A percentile compares a stretch with the other conserved stretches of the same genome.
Evolutionary conservation across 2,113 vertebrate genomes (phyloP).

Genomic region (Ceuthmochares aereus): DNA sequence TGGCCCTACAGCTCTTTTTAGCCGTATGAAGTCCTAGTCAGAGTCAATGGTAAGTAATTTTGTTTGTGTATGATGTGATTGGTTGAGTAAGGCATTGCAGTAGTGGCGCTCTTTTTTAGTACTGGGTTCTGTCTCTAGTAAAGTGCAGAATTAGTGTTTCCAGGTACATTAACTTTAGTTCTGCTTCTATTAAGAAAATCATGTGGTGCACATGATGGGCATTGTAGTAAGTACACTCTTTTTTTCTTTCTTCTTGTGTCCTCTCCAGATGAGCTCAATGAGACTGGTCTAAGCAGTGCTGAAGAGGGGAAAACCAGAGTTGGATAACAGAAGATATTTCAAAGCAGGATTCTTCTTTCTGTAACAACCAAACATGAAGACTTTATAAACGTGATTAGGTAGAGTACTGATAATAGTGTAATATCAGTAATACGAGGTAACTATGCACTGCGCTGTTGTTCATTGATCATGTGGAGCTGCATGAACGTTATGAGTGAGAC

Average conservation of each 20-base stretch:
- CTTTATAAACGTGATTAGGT: neutral
- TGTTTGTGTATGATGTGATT: neutral
- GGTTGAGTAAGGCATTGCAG: neutral
- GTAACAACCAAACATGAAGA: neutral
- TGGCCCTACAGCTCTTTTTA: neutral
- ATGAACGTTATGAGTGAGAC: neutral
- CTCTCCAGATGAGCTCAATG: neutral
- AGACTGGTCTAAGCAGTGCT: neutral
- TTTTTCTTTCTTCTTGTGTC: neutral
- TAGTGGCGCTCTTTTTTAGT: neutral
- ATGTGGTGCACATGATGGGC: neutral
- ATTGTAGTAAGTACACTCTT: neutral
- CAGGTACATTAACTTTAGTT: neutral
- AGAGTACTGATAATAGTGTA: neutral
- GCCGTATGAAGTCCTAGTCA: neutral
- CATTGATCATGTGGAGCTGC: neutral
- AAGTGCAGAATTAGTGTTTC: neutral
- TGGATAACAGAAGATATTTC: neutral
- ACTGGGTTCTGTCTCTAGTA: neutral
- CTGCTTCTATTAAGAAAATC: neutral
- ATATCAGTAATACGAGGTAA: neutral
- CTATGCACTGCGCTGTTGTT: neutral
- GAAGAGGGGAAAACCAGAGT: neutral
- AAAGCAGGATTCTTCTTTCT: neutral
- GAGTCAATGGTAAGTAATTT: slow-evolving; percentile 12